phyloP scores from a whole-genome alignment of 2,113 vertebrate genomes.

The Siphamia tubifer region DNA sequence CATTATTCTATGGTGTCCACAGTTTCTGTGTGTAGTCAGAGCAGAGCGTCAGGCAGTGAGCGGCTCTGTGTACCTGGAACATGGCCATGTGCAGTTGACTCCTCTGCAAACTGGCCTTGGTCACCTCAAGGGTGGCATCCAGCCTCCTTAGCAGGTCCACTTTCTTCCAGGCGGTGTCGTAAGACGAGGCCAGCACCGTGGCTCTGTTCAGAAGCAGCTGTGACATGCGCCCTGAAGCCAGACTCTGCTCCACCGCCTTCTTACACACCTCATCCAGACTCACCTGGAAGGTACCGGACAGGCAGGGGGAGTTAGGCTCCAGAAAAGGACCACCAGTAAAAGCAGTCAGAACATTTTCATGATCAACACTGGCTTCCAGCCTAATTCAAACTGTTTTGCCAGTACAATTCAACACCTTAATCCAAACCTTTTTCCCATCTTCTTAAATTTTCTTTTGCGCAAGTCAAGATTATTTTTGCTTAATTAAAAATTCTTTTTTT shows the following conservation, averaged over 20 bases:
- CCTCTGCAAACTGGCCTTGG: conserved; percentile 93
- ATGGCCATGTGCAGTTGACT: conserved; percentile 93
- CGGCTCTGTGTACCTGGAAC: conserved; percentile 92
- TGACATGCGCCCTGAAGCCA: conserved; percentile 86
- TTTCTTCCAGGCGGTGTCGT: conserved; percentile 96
- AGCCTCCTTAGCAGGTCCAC: conserved; percentile 91
- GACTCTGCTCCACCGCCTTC: conserved; percentile 92
- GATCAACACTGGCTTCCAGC: too few relatives aligned
- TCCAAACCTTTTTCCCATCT: too few relatives aligned
- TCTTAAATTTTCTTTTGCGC: too few relatives aligned
- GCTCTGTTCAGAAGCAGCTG: conserved; percentile 94
- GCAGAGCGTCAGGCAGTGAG: too few relatives aligned
- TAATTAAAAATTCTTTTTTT: too few relatives aligned
- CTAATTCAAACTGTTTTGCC: too few relatives aligned
- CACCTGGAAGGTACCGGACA: conserved; percentile 70
- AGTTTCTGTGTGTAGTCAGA: too few relatives aligned
- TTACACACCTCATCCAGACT: conserved; percentile 96
- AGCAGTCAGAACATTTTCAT: too few relatives aligned
- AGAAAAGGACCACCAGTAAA: too few relatives aligned
- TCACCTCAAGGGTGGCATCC: conserved; percentile 89
- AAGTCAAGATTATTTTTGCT: too few relatives aligned
- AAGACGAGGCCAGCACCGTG: conserved; percentile 92
- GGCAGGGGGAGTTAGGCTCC: neutral
- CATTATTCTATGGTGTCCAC: too few relatives aligned
- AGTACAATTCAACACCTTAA: too few relatives aligned